Evolutionary conservation across 2,113 vertebrate genomes (phyloP), one percentile per base, ranked within the genome.

Genomic region (Tragelaphus strepsiceros): DNA sequence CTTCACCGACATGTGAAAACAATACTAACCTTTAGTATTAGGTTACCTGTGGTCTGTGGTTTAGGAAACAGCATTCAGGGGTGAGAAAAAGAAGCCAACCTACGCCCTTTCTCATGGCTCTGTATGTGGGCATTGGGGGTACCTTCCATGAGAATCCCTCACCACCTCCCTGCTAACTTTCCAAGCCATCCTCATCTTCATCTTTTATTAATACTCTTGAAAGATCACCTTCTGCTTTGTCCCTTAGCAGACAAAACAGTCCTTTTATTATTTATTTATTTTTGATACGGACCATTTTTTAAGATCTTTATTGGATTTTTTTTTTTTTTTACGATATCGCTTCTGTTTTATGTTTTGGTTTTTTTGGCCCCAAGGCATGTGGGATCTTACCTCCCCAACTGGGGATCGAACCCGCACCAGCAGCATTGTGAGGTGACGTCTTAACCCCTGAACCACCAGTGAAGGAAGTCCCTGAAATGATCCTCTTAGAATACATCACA

Each of bases 81-180:
- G 7, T 81, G 35, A 93, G 49, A 80, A 5, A 43, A 88, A 62
- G 59, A 58, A 32, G 49, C 15, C 2, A 59, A 8, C 28, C 39
- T 32, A 5, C 88, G 85, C 46, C 21, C 35, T 26, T 46, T 54
- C 39, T 39, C 9, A 2, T 28, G 1, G 24, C 74, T 77, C 6
- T 15, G n/a, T 35, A 17, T 3, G 16, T 6, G 3, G 1, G 9
- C 7, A 2, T 51, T 0, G 0, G 15, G 5, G 9, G 28, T 17
- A 28, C 30, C 51, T 58, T 17, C 46, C 15, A 0, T 12, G 83
- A 90, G 30, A 32, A 16, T 13, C 30, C 26, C 56, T 88, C 32
- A 59, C 67, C 21, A 1, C 30, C 32, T 87, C 43, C 5, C 16
- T 22, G 26, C 51, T 35, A 4, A 32, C 22, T 53, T 59, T 14